Conservation (phyloP, 2,888 invertebrate genomes). For the Amorpha juglandis region DNA sequence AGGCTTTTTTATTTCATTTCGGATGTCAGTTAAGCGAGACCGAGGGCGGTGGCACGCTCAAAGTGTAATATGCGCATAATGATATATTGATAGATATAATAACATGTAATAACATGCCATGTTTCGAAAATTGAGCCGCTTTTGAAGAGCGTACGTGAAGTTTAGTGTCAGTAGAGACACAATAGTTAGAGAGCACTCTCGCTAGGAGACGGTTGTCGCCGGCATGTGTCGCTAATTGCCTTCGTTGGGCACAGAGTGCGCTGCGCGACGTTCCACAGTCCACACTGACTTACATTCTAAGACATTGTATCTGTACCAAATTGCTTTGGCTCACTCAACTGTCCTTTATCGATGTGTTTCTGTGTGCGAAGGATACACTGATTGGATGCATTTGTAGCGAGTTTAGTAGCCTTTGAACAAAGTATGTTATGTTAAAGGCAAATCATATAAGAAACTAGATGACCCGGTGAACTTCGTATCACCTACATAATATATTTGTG, state of each 20-base stretch:
- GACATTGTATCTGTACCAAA: conserved; percentile 48
- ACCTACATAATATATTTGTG: too few relatives aligned
- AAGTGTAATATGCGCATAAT: conserved; percentile 31
- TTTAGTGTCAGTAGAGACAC: conserved; percentile 43
- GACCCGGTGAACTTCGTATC: too few relatives aligned
- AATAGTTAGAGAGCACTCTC: conserved; percentile 55
- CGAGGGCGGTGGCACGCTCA: neutral
- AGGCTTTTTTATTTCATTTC: conserved; percentile 21
- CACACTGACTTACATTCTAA: conserved; percentile 32
- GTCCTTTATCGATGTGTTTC: conserved; percentile 31
- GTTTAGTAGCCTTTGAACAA: neutral
- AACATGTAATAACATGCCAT: too few relatives aligned
- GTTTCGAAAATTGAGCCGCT: conserved; percentile 37
- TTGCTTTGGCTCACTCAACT: conserved; percentile 53
- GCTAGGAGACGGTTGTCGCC: conserved; percentile 55
- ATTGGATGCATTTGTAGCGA: neutral
- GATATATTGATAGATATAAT: too few relatives aligned
- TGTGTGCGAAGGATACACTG: conserved; percentile 3
- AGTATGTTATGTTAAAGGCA: neutral
- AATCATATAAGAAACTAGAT: neutral
- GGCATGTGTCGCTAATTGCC: conserved; percentile 74
- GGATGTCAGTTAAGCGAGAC: conserved; percentile 7
- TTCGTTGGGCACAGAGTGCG: conserved; percentile 58
- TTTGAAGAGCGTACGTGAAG: conserved; percentile 48
- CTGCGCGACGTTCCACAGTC: conserved; percentile 36